phyloP scores from a whole-genome alignment of 1,140 invertebrate genomes.

The Thaumetopoea pityocampa region DNA sequence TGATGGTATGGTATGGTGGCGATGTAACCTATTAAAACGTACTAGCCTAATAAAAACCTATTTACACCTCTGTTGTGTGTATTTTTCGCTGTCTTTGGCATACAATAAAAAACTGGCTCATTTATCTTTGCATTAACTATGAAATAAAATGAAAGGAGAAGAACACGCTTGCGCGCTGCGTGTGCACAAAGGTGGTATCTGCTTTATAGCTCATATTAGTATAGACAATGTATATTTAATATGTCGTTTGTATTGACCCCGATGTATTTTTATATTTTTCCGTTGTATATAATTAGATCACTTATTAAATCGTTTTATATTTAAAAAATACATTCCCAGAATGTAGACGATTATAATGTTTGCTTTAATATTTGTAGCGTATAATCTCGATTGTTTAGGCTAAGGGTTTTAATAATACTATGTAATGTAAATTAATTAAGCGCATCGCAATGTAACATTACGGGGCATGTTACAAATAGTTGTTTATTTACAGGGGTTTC shows the following conservation, averaged over 20 bases:
- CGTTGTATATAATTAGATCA: conserved; percentile 48
- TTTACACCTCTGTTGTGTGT: no score
- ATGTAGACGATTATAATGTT: conserved; percentile 54
- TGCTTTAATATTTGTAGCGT: conserved; percentile 57
- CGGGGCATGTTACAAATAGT: conserved; percentile 15
- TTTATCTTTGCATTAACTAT: no score
- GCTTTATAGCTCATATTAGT: conserved; percentile 16
- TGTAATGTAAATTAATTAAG: conserved; percentile 22
- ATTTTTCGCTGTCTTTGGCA: no score
- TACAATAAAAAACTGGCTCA: no score
- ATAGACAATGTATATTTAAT: conserved; percentile 8
- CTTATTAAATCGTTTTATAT: conserved; percentile 36
- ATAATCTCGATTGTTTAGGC: conserved; percentile 23
- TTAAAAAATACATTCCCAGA: conserved; percentile 47
- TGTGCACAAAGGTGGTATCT: no score
- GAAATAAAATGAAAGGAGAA: no score
- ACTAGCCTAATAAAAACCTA: no score
- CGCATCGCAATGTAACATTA: conserved; percentile 12
- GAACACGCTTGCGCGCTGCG: no score
- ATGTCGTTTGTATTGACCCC: conserved; percentile 23
- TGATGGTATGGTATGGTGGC: no score
- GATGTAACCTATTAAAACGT: no score
- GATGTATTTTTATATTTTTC: conserved; percentile 60
- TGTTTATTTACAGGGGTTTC: no score
- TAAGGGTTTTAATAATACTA: conserved; percentile 28